Evolutionary conservation across 2,888 invertebrate species (phyloP).

Genomic region (Tineola bisselliella): DNA sequence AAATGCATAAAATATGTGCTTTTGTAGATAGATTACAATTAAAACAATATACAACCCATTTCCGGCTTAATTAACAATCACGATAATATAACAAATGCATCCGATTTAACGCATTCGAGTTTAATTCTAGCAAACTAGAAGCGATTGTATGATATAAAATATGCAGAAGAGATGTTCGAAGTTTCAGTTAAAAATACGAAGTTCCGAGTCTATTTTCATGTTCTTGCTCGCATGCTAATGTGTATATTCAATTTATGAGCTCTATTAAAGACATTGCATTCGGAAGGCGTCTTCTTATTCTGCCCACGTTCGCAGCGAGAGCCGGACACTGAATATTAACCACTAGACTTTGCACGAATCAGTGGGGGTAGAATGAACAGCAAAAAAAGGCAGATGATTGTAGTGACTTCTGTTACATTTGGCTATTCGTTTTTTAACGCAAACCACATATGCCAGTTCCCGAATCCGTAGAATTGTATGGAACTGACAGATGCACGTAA

Average conservation of each 20-base stretch:
- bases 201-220: constrained; percentile 23
- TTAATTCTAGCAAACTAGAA: background rate
- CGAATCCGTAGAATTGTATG: too few species aligned
- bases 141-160: background rate
- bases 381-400: too few species aligned
- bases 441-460: too few species aligned
- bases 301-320: constrained; percentile 21
- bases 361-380: too few species aligned
- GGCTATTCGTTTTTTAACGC: too few species aligned
- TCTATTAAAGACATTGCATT: constrained; percentile 53
- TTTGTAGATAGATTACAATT: too few species aligned
- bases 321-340: constrained; percentile 40
- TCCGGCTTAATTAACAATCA: too few species aligned
- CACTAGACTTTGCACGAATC: constrained; percentile 15
- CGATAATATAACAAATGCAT: too few species aligned
- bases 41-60: too few species aligned
- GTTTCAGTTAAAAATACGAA: constrained; percentile 15
- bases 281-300: constrained; percentile 22
- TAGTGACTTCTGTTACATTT: too few species aligned
- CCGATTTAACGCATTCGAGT: background rate
- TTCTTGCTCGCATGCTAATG: constrained; percentile 28
- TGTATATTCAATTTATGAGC: constrained; percentile 49
- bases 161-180: background rate
- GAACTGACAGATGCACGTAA: too few species aligned
- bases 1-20: too few species aligned